Evolutionary conservation across 2,113 vertebrate species (phyloP).

Genomic region (Anolis sagrei): DNA sequence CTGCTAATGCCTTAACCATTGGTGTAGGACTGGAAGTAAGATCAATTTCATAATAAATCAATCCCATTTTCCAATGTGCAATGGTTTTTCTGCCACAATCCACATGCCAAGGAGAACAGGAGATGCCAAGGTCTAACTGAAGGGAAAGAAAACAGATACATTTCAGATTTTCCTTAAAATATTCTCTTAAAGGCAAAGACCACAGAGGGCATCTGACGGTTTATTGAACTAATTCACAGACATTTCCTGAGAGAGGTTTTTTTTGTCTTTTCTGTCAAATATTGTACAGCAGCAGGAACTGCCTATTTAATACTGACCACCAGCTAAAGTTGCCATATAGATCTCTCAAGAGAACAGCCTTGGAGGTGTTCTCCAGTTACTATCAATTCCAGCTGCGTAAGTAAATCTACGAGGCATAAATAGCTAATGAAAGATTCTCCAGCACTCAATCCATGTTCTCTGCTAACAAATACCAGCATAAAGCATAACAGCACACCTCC

Average conservation of each 20-base stretch:
- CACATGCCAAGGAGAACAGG: conserved; percentile 63
- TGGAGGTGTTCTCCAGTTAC: too few relatives aligned
- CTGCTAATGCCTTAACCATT: conserved; percentile 53
- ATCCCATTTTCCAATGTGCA: conserved; percentile 61
- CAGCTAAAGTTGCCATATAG: too few relatives aligned
- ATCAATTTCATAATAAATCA: conserved; percentile 70
- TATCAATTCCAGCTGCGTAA: too few relatives aligned
- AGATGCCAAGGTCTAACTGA: conserved; percentile 61
- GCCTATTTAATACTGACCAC: too few relatives aligned
- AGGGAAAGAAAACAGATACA: conserved; percentile 58
- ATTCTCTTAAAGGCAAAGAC: conserved; percentile 23
- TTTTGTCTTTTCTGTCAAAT: conserved; percentile 31
- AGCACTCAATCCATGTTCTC: too few relatives aligned
- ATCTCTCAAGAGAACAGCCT: too few relatives aligned
- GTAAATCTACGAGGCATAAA: too few relatives aligned
- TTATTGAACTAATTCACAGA: conserved; percentile 51
- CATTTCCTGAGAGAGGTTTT: conserved; percentile 47
- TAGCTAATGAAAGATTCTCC: too few relatives aligned
- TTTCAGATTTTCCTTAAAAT: conserved; percentile 60
- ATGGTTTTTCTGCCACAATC: conserved; percentile 57
- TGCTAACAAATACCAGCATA: too few relatives aligned
- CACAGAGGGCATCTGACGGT: conserved; percentile 42
- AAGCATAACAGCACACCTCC: too few relatives aligned
- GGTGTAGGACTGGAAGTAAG: conserved; percentile 44
- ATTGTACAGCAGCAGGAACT: conserved; percentile 47